phyloP scores from a whole-genome alignment of 2,797 vertebrate genomes.

The Natrix natrix region DNA sequence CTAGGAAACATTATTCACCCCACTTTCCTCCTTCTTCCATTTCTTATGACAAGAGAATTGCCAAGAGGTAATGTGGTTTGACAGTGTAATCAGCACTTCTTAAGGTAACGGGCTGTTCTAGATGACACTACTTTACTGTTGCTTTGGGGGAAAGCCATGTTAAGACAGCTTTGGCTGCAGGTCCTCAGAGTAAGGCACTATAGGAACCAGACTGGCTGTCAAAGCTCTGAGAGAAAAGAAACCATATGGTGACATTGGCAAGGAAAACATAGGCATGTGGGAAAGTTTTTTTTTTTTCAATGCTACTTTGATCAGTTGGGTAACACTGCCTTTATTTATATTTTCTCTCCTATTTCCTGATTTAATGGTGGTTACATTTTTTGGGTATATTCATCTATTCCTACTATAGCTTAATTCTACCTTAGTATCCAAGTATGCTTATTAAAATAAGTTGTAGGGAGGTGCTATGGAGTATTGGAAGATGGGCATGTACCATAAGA shows the following conservation, averaged over 20 bases:
- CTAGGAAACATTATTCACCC: neutral
- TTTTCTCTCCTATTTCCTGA: neutral
- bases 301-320: neutral
- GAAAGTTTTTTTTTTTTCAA: neutral
- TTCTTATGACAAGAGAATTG: neutral
- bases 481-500: neutral
- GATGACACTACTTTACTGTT: neutral
- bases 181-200: neutral
- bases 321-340: neutral
- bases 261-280: neutral
- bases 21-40: neutral
- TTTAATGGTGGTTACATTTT: neutral
- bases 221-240: neutral
- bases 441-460: neutral
- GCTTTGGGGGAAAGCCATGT: neutral
- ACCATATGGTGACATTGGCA: neutral
- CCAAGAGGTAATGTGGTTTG: neutral
- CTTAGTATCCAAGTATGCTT: neutral
- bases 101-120: neutral
- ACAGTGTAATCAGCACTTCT: neutral
- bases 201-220: neutral
- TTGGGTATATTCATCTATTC: neutral
- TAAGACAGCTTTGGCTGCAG: neutral
- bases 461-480: neutral
- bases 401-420: neutral